Percentiles rank a stretch among this genome's conserved stretches.
Conservation (phyloP, 2,888 invertebrate species). For the Callyntrura guangdongensis region DNA sequence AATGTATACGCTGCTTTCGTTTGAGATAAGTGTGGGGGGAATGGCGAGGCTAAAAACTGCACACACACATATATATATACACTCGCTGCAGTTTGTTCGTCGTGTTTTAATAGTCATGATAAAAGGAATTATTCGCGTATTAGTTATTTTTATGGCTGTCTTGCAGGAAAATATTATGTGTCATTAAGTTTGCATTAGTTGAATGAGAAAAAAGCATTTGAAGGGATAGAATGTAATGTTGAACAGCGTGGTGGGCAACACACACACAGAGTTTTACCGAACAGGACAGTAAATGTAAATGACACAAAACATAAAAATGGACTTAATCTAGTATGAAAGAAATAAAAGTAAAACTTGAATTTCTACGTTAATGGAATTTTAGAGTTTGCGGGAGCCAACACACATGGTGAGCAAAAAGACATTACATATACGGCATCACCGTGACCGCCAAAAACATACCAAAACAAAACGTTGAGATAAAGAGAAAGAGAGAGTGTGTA, state of each 20-base stretch:
- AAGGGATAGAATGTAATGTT: too few species aligned
- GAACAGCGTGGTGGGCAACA: too few species aligned
- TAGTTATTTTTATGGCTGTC: conserved; percentile 47
- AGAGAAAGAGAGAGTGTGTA: too few species aligned
- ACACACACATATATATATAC: too few species aligned
- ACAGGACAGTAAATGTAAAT: too few species aligned
- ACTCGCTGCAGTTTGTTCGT: neutral
- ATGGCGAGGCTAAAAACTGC: neutral
- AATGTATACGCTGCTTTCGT: neutral
- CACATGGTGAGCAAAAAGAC: neutral
- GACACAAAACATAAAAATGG: neutral
- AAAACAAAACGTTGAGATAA: neutral
- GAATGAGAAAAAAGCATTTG: neutral
- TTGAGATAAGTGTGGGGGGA: neutral
- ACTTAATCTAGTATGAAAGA: neutral
- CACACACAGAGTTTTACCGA: too few species aligned
- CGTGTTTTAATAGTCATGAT: conserved; percentile 54
- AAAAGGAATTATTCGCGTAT: conserved; percentile 44
- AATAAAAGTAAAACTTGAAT: neutral
- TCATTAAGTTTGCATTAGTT: conserved; percentile 61
- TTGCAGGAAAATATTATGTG: conserved; percentile 44
- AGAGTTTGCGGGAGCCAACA: neutral
- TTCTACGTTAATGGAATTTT: too few species aligned
- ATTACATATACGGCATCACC: too few species aligned
- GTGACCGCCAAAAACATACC: neutral